Evolutionary conservation across 92 coral and sea anemone species (phyloP).

Genomic region (Muricea muricata): DNA sequence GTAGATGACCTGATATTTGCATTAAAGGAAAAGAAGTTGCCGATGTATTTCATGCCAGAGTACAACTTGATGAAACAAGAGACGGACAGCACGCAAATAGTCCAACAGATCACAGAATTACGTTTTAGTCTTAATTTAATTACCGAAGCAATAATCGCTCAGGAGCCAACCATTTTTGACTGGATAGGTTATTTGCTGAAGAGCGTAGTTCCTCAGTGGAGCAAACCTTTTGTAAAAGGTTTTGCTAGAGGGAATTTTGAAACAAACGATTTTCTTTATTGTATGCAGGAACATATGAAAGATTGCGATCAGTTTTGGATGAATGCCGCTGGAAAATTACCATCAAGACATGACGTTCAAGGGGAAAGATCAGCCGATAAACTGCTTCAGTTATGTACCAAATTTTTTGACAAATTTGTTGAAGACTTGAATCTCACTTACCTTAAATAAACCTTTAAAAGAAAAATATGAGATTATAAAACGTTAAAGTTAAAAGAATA

Average conservation of each 20-base stretch:
- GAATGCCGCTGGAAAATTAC: not conserved
- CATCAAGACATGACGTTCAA: not conserved
- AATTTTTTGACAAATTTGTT: too few species aligned
- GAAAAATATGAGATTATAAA: too few species aligned
- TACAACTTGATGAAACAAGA: slow-evolving; percentile 3
- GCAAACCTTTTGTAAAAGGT: not conserved
- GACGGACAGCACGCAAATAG: not conserved
- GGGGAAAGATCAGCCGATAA: not conserved
- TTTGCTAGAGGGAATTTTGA: not conserved
- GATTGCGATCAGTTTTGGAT: not conserved
- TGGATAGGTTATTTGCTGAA: not conserved
- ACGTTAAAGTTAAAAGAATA: too few species aligned
- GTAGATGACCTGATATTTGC: slow-evolving; percentile 24
- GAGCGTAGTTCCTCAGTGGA: not conserved
- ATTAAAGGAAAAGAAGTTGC: slow-evolving; percentile 26
- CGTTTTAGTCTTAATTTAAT: not conserved
- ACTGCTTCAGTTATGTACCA: not conserved
- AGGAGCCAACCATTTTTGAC: not conserved
- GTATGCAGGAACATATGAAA: not conserved
- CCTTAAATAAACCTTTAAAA: too few species aligned
- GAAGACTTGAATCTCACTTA: too few species aligned
- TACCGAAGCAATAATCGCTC: not conserved
- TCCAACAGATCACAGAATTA: not conserved
- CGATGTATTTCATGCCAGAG: slow-evolving; percentile 60
- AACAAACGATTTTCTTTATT: not conserved